phyloP scores from a whole-genome alignment of 2,113 vertebrate genomes.

The Brachionichthys hirsutus region DNA sequence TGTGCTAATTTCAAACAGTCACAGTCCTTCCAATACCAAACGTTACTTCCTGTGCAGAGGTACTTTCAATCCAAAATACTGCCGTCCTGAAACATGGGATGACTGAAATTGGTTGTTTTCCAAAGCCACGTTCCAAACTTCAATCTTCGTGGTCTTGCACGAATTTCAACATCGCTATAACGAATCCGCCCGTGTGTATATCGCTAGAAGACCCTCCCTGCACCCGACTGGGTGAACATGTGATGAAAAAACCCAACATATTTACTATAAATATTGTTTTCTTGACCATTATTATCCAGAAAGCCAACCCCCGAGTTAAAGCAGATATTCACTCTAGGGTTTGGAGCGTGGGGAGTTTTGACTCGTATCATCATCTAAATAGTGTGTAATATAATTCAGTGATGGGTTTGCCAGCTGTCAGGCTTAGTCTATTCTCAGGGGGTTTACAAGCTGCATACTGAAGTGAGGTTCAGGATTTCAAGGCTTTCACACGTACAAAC shows the following conservation, averaged over 20 bases:
- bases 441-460: conserved; percentile 6
- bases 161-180: conserved; percentile 16
- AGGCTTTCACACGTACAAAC: neutral
- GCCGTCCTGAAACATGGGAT: conserved; percentile 41
- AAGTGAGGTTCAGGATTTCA: neutral
- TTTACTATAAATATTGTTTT: no score
- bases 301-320: neutral
- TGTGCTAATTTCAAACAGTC: no score
- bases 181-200: no score
- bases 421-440: conserved; percentile 7
- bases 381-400: conserved; percentile 13
- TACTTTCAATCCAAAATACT: conserved; percentile 22
- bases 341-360: conserved; percentile 4
- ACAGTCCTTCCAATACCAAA: no score
- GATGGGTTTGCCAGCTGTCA: conserved; percentile 46
- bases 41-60: no score
- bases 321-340: conserved; percentile 1
- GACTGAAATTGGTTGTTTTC: conserved; percentile 26
- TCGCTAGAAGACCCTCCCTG: neutral
- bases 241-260: no score
- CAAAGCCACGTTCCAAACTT: neutral
- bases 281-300: no score
- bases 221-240: no score
- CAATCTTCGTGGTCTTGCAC: conserved; percentile 28
- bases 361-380: conserved; percentile 21